Percentiles rank a stretch among this genome's conserved stretches.
These are phyloP conservation scores for Peromyscus aztecus DNA, from an alignment of 2,797 vertebrate genomes.

Conservation along the genomic window DNA sequence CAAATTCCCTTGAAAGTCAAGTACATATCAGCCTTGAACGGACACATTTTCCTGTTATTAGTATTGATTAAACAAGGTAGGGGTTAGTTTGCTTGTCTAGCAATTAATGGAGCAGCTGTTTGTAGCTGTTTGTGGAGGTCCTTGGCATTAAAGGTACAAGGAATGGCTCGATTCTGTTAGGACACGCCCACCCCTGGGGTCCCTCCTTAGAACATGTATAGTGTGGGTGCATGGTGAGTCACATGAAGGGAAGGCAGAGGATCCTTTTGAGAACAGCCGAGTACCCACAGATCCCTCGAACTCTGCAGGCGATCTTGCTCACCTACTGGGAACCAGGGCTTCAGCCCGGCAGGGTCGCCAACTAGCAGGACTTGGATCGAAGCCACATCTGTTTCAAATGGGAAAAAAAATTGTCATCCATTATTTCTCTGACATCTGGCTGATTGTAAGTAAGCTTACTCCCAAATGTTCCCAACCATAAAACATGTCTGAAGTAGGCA, in stretches of 20 bases:
- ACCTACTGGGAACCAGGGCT: neutral
- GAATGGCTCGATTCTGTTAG: rapidly evolving
- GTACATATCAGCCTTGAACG: neutral
- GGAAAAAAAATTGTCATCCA: neutral
- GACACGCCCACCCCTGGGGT: no score
- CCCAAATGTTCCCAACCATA: neutral
- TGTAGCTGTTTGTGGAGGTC: neutral
- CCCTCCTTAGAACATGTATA: rapidly evolving
- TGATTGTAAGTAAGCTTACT: constrained; percentile 49
- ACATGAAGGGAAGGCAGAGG: neutral
- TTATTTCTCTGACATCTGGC: constrained; percentile 42
- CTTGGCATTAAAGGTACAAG: neutral
- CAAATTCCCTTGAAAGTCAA: constrained; percentile 29
- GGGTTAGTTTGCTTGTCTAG: neutral
- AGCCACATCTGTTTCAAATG: constrained; percentile 1
- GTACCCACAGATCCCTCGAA: neutral
- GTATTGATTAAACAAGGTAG: constrained; percentile 14
- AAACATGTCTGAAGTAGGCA: constrained; percentile 3
- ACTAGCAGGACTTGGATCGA: neutral
- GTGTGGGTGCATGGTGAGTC: neutral
- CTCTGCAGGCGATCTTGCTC: neutral
- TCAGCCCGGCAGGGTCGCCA: neutral
- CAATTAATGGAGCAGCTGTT: neutral
- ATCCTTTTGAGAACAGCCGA: neutral
- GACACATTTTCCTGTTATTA: neutral